Percentiles rank a stretch among this genome's conserved stretches.
Evolutionary conservation across 2,888 invertebrate species (phyloP).

Genomic region (Elmis aenea): DNA sequence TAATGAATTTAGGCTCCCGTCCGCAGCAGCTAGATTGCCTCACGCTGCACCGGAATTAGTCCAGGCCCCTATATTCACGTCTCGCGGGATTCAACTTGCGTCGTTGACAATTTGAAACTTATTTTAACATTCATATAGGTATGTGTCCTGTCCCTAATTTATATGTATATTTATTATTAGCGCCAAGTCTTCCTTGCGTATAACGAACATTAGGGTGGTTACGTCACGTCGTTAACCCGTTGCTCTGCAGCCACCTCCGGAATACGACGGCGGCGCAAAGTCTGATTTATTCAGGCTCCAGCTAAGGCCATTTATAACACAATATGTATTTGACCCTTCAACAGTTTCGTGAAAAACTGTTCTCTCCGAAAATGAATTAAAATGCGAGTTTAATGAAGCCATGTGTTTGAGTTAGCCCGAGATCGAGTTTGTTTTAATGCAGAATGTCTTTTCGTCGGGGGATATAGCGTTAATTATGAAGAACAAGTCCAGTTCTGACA

Average conservation of each 20-base stretch:
- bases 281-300: constrained; percentile 31
- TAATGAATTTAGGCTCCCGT: constrained; percentile 44
- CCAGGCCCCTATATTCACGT: constrained; percentile 31
- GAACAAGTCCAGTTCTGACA: constrained; percentile 52
- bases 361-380: constrained; percentile 37
- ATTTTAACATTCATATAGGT: constrained; percentile 53
- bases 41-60: constrained; percentile 40
- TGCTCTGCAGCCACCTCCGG: constrained; percentile 10
- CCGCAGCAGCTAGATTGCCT: constrained; percentile 39
- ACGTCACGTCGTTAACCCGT: constrained; percentile 11
- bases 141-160: constrained; percentile 44
- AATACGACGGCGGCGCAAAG: constrained; percentile 18
- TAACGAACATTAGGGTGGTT: constrained; percentile 21
- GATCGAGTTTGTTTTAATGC: constrained; percentile 31
- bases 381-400: constrained; percentile 41
- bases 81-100: constrained; percentile 48
- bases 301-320: constrained; percentile 27
- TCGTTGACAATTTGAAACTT: constrained; percentile 54
- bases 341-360: constrained; percentile 19
- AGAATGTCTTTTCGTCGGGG: constrained; percentile 45
- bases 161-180: constrained; percentile 49
- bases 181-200: constrained; percentile 26
- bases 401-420: constrained; percentile 39
- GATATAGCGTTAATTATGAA: constrained; percentile 57
- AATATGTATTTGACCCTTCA: constrained; percentile 24